Evolutionary conservation across 2,797 vertebrate genomes (phyloP), one percentile per base, ranked within the genome.

Genomic region (Sebastes taczanowskii): DNA sequence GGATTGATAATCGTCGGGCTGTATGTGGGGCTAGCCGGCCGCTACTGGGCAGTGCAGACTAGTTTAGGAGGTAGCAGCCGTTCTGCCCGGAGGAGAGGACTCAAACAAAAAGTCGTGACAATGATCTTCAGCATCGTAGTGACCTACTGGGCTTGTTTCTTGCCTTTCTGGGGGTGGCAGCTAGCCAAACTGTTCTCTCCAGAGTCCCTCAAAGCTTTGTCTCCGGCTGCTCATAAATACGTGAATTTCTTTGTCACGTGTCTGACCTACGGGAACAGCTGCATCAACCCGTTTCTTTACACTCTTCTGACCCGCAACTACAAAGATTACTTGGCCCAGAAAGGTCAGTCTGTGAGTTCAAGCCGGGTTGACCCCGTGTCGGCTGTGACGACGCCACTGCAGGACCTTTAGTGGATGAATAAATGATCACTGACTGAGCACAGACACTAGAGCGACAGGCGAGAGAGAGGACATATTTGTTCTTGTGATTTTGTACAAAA

Each of bases 101-200:
- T 96, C 1, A 91, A 95, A 69, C 84, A 92, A 23, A 95, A 64
- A 18, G 93, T 97, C 0, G 89, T 96, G 25, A 90, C 91, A 0
- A 96, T 97, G 93, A 96, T 97, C 77, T 96, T 96, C 1, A 87
- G 94, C 91, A 97, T 97, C 0, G 86, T 98, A 2, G 86, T 95
- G 71, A 95, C 93, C 1, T 97, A 97, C 84, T 97, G 97, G 97
- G 94, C 94, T 13, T 98, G 97, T 77, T 97, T 97, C 81, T 83
- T 97, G 55, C 97, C 96, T 1, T 98, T 98, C 85, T 98, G 97
- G 97, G 95, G 93, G 14, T 98, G 97, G 97, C 97, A 98, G 87
- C 91, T 98, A 9, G 94, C 94, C 0, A 76, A 95, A 70, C 91
- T 97, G 1, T 97, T 97, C 76, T 88, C 91, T 8, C 86, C 89